These are phyloP conservation scores for Petrocephalus schoutedeni DNA, from an alignment of 2,797 vertebrate species.

Conservation along the genomic window DNA sequence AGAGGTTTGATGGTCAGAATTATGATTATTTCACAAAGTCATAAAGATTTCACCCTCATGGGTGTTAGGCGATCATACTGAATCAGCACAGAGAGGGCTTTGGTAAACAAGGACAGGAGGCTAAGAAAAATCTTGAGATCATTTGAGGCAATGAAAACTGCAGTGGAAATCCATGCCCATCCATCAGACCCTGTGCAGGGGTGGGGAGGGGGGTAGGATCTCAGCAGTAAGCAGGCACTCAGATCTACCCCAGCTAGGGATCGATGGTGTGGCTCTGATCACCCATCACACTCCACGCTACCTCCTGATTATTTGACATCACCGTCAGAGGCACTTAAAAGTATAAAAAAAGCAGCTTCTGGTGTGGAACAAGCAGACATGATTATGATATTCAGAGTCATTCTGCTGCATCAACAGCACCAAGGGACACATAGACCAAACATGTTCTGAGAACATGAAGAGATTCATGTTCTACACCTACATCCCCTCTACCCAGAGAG, in stretches of 20 bases:
- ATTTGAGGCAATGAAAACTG: not conserved
- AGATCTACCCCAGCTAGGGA: not conserved
- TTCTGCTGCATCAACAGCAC: not conserved
- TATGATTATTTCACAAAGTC: not conserved
- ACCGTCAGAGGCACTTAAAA: conserved; percentile 13
- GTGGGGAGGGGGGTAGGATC: not conserved
- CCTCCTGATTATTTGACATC: not conserved
- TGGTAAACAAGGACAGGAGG: not conserved
- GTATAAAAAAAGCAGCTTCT: not conserved
- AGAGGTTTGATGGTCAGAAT: not conserved
- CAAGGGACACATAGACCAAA: not conserved
- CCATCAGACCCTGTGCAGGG: not conserved
- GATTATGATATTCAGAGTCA: not conserved
- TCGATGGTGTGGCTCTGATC: not conserved
- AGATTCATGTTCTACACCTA: not conserved
- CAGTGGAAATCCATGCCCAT: not conserved
- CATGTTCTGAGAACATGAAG: not conserved
- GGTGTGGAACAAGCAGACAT: not conserved
- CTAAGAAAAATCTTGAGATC: not conserved
- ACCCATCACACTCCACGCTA: not conserved
- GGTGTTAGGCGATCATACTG: not conserved
- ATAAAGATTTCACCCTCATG: not conserved
- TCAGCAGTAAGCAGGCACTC: not conserved
- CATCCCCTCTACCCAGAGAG: not conserved
- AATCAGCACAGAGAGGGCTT: not conserved